Conservation (phyloP, 2,113 vertebrate genomes). For the Notechis scutatus region DNA sequence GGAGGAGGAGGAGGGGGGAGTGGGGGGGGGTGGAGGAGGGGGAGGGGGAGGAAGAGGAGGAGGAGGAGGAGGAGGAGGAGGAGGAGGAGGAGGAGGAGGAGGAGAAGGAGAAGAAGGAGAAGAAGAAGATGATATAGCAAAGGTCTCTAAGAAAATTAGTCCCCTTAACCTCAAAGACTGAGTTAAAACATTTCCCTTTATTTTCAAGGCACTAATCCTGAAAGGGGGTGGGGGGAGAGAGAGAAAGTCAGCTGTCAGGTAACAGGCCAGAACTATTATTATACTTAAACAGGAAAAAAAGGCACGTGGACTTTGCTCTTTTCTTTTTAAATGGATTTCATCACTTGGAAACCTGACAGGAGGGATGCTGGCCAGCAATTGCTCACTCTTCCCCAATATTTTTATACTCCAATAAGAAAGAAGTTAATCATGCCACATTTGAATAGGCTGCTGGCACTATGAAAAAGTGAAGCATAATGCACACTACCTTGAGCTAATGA, state of each 20-base stretch:
- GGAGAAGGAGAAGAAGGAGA: too few species aligned
- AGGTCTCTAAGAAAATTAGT: neutral
- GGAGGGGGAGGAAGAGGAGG: neutral
- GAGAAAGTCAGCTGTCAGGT: neutral
- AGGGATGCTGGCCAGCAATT: neutral
- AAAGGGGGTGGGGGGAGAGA: too few species aligned
- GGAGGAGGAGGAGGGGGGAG: too few species aligned
- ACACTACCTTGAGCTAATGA: neutral
- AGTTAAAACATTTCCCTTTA: neutral
- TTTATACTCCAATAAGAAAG: neutral
- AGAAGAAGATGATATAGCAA: neutral
- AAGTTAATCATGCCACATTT: neutral
- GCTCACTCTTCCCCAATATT: neutral
- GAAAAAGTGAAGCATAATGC: neutral
- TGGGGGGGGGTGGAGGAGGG: too few species aligned
- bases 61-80: too few species aligned
- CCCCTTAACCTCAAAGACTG: neutral
- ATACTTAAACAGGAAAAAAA: neutral
- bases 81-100: too few species aligned
- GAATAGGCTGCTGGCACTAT: neutral
- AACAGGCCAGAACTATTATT: neutral
- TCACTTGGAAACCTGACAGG: too few species aligned
- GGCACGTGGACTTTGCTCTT: too few species aligned
- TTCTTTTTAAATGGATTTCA: too few species aligned
- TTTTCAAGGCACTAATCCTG: too few species aligned